Conservation (phyloP, 2,888 invertebrate species). For the Drosophila hamatofila region DNA sequence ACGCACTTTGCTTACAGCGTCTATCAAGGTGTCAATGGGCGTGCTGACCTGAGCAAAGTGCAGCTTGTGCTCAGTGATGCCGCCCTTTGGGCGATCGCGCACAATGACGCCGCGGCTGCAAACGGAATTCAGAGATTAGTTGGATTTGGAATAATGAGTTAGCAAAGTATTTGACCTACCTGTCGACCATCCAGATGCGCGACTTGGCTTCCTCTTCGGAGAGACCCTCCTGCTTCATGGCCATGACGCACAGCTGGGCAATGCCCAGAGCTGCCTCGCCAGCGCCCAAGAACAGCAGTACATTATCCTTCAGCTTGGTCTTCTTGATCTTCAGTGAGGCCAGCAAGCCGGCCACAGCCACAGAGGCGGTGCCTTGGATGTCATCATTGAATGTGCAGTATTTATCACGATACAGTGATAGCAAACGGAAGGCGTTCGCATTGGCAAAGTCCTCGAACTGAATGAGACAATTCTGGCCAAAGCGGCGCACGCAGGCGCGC, state of each 20-base stretch:
- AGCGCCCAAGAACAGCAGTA: slow-evolving; percentile 97
- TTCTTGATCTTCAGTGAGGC: slow-evolving; percentile 94
- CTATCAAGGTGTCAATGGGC: slow-evolving; percentile 91
- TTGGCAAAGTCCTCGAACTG: slow-evolving; percentile 99
- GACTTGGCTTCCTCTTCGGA: slow-evolving; percentile 90
- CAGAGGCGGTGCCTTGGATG: slow-evolving; percentile 98
- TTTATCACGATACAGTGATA: slow-evolving; percentile 94
- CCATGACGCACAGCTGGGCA: slow-evolving; percentile 95
- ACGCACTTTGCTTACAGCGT: slow-evolving; percentile 92
- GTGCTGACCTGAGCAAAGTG: slow-evolving; percentile 92
- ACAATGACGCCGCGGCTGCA: slow-evolving; percentile 95
- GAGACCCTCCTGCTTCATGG: slow-evolving; percentile 95
- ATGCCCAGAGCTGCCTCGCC: slow-evolving; percentile 99
- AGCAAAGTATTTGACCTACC: slow-evolving; percentile 32
- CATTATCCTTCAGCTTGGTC: slow-evolving; percentile 92
- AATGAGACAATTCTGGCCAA: slow-evolving; percentile 93
- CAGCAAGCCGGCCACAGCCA: slow-evolving; percentile 96
- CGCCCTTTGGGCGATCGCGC: slow-evolving; percentile 93
- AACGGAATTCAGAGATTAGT: background rate
- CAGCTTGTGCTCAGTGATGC: slow-evolving; percentile 92
- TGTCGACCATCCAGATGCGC: slow-evolving; percentile 97
- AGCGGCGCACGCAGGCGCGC: slow-evolving; percentile 93
- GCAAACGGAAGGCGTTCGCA: slow-evolving; percentile 96
- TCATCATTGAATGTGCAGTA: slow-evolving; percentile 99
- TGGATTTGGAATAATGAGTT: background rate